Evolutionary conservation across 2,113 vertebrate species (phyloP).

Genomic region (Caretta caretta): DNA sequence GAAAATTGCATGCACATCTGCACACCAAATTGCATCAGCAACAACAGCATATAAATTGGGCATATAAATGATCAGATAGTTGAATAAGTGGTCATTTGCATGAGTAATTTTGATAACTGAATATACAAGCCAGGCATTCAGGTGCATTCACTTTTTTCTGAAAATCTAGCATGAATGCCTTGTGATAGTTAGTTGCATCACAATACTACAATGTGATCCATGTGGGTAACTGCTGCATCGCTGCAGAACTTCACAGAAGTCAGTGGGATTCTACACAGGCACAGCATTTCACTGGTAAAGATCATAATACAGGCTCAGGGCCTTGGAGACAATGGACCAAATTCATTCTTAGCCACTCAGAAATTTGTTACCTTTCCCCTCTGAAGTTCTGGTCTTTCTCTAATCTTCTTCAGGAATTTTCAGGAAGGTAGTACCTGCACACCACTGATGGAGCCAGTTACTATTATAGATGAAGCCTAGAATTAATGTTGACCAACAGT

Average conservation of each 20-base stretch:
- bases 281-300: background rate
- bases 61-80: background rate
- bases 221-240: background rate
- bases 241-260: background rate
- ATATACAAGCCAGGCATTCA: background rate
- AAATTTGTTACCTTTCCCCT: background rate
- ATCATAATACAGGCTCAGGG: background rate
- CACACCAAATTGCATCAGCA: background rate
- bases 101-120: background rate
- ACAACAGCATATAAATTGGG: background rate
- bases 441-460: background rate
- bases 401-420: background rate
- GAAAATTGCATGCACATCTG: background rate
- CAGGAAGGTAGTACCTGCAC: background rate
- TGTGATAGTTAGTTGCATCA: background rate
- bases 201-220: background rate
- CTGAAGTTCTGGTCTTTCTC: background rate
- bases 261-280: background rate
- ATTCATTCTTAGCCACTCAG: background rate
- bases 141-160: background rate
- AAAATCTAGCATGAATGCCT: background rate
- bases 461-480: background rate
- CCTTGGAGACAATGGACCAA: background rate
- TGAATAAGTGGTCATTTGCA: background rate
- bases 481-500: background rate